Percentiles rank a stretch among this genome's conserved stretches.
phyloP scores from a whole-genome alignment of 1,140 invertebrate genomes.

The Drosophila pachea region DNA sequence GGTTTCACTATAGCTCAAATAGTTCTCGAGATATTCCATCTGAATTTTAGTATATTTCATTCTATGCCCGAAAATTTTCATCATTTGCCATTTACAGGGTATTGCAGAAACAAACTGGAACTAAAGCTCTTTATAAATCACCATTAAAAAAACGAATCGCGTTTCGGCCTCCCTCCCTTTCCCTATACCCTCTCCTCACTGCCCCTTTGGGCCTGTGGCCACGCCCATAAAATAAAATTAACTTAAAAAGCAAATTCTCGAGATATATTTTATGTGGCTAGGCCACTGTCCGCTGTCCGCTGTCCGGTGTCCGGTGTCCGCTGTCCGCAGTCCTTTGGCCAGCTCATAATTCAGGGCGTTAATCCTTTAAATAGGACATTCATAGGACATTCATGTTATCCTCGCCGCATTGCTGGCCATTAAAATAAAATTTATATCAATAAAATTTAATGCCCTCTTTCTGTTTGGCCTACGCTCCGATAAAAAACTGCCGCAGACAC shows the following conservation, averaged over 20 bases:
- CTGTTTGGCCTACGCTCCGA: constrained; percentile 7
- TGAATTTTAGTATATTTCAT: no score
- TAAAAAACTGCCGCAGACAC: constrained; percentile 24
- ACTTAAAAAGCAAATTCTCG: constrained; percentile 76
- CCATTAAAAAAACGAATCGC: constrained; percentile 72
- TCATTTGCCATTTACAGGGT: constrained; percentile 23
- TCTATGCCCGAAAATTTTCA: no score
- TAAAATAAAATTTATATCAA: constrained; percentile 77
- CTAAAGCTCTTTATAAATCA: constrained; percentile 57
- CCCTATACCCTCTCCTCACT: background rate
- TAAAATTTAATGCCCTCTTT: constrained; percentile 57
- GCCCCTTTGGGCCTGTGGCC: constrained; percentile 15
- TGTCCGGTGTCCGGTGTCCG: constrained; percentile 19
- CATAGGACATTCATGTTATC: constrained; percentile 78
- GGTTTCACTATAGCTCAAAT: no score
- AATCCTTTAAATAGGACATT: constrained; percentile 78
- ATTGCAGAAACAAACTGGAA: background rate
- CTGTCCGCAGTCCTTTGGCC: constrained; percentile 28
- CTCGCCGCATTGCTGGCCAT: constrained; percentile 61
- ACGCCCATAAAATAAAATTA: constrained; percentile 74
- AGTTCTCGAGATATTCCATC: no score
- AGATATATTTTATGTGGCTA: constrained; percentile 63
- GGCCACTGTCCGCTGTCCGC: no score
- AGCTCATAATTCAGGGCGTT: constrained; percentile 72
- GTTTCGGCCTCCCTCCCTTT: constrained; percentile 30